phyloP scores from a whole-genome alignment of 2,888 invertebrate species.

The Xestoiulus laeticollis region DNA sequence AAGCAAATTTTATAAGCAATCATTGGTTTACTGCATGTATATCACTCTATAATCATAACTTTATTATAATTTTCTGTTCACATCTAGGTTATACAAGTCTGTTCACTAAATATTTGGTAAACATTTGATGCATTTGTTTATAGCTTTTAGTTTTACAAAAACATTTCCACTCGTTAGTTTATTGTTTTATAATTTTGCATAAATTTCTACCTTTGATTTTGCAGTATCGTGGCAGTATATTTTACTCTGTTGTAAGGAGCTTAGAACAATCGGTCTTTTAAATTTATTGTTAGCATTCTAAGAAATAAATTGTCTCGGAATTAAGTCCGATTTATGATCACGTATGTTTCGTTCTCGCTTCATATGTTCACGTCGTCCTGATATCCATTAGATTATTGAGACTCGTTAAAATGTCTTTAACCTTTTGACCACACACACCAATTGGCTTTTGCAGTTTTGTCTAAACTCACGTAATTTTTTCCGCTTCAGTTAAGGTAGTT shows the following conservation, averaged over 20 bases:
- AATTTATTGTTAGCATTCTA: not conserved
- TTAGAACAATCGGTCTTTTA: not conserved
- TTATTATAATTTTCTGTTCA: too few species aligned
- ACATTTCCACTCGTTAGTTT: not conserved
- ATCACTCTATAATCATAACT: too few species aligned
- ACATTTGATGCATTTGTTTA: not conserved
- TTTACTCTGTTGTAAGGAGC: not conserved
- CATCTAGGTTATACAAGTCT: too few species aligned
- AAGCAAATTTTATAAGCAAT: too few species aligned
- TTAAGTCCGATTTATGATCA: constrained; percentile 11
- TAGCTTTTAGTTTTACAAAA: not conserved
- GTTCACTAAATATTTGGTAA: too few species aligned
- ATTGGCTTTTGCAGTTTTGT: not conserved
- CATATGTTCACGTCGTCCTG: not conserved
- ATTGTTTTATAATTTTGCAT: too few species aligned
- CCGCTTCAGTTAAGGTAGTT: not conserved
- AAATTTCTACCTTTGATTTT: too few species aligned
- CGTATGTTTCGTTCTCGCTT: not conserved
- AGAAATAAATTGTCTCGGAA: not conserved
- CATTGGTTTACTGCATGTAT: too few species aligned
- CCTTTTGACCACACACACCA: constrained; percentile 17
- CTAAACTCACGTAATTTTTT: not conserved
- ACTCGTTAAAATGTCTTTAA: constrained; percentile 28
- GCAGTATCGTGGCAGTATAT: not conserved
- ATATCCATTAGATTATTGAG: constrained; percentile 12